Evolutionary conservation across 2,113 vertebrate genomes (phyloP).

Genomic region (Misgurnus mizolepis): DNA sequence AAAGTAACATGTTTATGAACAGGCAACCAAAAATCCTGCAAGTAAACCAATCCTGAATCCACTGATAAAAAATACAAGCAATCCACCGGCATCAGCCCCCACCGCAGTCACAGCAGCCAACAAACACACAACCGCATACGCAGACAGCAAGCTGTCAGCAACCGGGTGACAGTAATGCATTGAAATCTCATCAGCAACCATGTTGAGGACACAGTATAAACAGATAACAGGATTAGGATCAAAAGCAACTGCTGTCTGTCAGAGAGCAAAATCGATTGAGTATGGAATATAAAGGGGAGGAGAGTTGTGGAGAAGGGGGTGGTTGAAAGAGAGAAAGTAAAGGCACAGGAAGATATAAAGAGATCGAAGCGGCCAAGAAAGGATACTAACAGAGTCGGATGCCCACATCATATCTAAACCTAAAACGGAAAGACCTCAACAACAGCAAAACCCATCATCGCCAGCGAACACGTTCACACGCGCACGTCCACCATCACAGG

Average conservation of each 20-base stretch:
- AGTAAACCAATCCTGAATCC: slow-evolving; percentile 2
- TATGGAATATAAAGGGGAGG: slow-evolving; percentile 29
- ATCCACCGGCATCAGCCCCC: slow-evolving; percentile 3
- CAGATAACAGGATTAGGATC: slow-evolving; percentile 60
- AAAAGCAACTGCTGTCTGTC: slow-evolving; percentile 56
- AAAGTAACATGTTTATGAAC: slow-evolving; percentile 40
- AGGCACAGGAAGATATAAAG: slow-evolving; percentile 5
- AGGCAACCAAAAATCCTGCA: neutral
- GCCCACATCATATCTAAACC: slow-evolving; percentile 67
- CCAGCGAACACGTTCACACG: slow-evolving; percentile 51
- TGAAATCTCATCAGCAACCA: slow-evolving; percentile 54
- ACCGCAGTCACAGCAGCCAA: slow-evolving; percentile 14
- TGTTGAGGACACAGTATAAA: slow-evolving; percentile 57
- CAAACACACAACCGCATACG: slow-evolving; percentile 24
- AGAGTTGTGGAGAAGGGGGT: neutral
- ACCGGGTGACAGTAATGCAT: slow-evolving; percentile 54
- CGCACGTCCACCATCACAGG: slow-evolving; percentile 14
- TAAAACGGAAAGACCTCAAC: slow-evolving; percentile 64
- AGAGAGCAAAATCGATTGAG: slow-evolving; percentile 53
- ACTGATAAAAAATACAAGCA: slow-evolving; percentile 7
- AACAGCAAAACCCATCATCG: slow-evolving; percentile 68
- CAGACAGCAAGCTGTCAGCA: slow-evolving; percentile 40
- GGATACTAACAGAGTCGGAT: slow-evolving; percentile 36
- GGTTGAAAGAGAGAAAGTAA: slow-evolving; percentile 30
- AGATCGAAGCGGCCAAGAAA: slow-evolving; percentile 29